Conservation (phyloP, 2,888 invertebrate genomes). For the Pollenia labialis region DNA sequence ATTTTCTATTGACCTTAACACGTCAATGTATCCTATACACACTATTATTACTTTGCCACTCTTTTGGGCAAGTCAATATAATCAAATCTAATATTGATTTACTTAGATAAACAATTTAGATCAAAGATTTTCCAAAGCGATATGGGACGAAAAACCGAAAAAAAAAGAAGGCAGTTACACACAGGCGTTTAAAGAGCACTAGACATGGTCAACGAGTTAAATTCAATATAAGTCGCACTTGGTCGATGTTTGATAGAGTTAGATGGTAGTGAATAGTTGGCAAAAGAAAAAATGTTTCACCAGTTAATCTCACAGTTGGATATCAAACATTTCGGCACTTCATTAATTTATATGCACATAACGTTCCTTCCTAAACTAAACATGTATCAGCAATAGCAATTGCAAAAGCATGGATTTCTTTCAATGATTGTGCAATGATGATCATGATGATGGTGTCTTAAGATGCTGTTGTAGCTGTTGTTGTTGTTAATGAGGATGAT, state of each 20-base stretch:
- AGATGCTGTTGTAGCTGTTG: slow-evolving; percentile 40
- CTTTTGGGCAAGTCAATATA: slow-evolving; percentile 60
- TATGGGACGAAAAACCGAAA: slow-evolving; percentile 17
- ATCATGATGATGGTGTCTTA: slow-evolving; percentile 30
- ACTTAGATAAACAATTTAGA: slow-evolving; percentile 72
- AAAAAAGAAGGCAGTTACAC: slow-evolving; percentile 57
- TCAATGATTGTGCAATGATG: slow-evolving; percentile 6
- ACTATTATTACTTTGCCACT: slow-evolving; percentile 58
- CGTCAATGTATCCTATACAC: slow-evolving; percentile 42
- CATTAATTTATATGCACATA: slow-evolving; percentile 72
- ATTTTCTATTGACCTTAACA: slow-evolving; percentile 63
- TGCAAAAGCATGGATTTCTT: slow-evolving; percentile 48
- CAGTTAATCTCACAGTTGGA: slow-evolving; percentile 73
- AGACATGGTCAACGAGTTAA: neutral
- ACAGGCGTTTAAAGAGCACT: slow-evolving; percentile 64
- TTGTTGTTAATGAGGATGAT: slow-evolving; percentile 57
- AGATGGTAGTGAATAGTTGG: slow-evolving; percentile 59
- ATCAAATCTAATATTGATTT: slow-evolving; percentile 72
- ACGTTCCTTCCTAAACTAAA: slow-evolving; percentile 60
- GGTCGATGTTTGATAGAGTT: slow-evolving; percentile 34
- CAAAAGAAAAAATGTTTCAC: slow-evolving; percentile 63
- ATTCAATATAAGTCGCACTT: neutral
- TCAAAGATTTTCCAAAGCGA: slow-evolving; percentile 66
- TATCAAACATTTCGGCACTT: slow-evolving; percentile 73
- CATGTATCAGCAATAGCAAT: slow-evolving; percentile 51